Evolutionary conservation across 2,888 invertebrate genomes (phyloP).

Genomic region (Papilio gigon): DNA sequence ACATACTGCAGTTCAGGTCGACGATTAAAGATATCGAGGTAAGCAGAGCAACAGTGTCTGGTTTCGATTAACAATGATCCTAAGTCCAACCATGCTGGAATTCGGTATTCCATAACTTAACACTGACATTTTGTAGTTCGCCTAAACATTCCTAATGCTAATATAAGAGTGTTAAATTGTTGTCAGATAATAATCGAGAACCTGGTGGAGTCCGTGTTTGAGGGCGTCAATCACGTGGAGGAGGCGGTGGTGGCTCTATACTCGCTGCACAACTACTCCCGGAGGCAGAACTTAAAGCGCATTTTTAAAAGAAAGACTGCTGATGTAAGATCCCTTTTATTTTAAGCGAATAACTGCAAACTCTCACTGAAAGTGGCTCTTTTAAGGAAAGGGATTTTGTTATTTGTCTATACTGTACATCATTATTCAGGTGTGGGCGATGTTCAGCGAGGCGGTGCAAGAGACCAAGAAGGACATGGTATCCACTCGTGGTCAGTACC

Average conservation of each 20-base stretch:
- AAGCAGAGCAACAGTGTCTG: constrained; percentile 33
- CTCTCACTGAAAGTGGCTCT: neutral
- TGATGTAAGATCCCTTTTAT: constrained; percentile 68
- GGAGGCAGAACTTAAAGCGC: constrained; percentile 86
- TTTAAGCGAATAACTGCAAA: neutral
- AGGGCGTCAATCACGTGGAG: constrained; percentile 89
- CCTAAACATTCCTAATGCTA: neutral
- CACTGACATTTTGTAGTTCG: neutral
- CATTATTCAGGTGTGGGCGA: constrained; percentile 84
- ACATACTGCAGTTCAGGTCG: constrained; percentile 83
- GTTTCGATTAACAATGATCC: neutral
- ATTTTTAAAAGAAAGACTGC: constrained; percentile 87
- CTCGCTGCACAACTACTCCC: constrained; percentile 89
- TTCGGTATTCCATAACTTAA: neutral
- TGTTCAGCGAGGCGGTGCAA: constrained; percentile 89
- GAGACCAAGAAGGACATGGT: constrained; percentile 87
- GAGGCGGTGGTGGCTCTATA: constrained; percentile 90
- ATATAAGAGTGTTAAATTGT: neutral
- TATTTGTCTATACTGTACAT: neutral
- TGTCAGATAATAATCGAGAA: constrained; percentile 90
- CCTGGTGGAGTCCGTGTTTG: constrained; percentile 89
- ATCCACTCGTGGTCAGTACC: constrained; percentile 82
- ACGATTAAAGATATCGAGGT: constrained; percentile 85
- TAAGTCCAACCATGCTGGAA: neutral
- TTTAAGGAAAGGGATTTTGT: neutral